Evolutionary conservation across 2,888 invertebrate genomes (phyloP).

Genomic region (Drosophila hawaiiensis): DNA sequence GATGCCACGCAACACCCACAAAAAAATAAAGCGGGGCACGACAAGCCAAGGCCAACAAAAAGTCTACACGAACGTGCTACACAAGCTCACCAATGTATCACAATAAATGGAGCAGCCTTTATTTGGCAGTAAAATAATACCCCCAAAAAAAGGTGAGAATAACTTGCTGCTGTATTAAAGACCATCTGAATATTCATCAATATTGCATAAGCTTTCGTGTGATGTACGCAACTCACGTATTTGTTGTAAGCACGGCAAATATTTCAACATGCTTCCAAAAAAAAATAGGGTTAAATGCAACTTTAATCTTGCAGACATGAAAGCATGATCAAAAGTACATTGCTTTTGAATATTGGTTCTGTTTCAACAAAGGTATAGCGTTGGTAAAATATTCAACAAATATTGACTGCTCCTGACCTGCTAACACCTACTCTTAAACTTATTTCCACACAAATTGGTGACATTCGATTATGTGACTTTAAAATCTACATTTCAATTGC

Average conservation of each 20-base stretch:
- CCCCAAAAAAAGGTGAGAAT: neutral
- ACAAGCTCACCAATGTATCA: neutral
- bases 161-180: neutral
- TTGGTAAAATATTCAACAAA: neutral
- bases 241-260: neutral
- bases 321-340: neutral
- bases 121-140: neutral
- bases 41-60: conserved; percentile 14
- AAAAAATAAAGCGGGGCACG: too few relatives aligned
- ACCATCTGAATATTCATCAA: neutral
- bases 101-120: neutral
- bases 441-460: neutral
- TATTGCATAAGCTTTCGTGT: neutral
- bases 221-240: neutral
- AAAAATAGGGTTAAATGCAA: neutral
- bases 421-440: neutral
- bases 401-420: neutral
- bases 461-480: neutral
- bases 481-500: conserved; percentile 49
- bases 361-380: neutral
- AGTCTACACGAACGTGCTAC: neutral
- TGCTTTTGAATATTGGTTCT: neutral
- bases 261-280: neutral
- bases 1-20: conserved; percentile 20
- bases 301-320: neutral